Evolutionary conservation across 2,888 invertebrate genomes (phyloP), one percentile per base, ranked within the genome.

Genomic region (Gnatocerus cornutus): DNA sequence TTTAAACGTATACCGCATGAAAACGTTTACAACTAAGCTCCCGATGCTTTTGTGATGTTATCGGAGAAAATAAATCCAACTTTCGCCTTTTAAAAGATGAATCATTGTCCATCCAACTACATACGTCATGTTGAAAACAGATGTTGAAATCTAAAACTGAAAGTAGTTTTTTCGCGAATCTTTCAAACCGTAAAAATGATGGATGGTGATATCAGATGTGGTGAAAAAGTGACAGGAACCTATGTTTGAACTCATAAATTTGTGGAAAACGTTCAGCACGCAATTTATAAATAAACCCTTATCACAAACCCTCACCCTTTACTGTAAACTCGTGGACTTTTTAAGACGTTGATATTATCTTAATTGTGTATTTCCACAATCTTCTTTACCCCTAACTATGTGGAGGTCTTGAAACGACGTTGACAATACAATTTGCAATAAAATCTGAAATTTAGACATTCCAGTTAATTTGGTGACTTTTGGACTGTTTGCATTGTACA

Each of bases 361-460:
- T 67, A 65, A 67, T 67, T 67, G 66, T 52, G 14, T 46, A 50
- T 59, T 59, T 50, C 59, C 52, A 33, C 39, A 56, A 39, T 66
- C 66, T 45, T 21, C 53, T 39, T 63, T 63, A 63, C 53, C 63
- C 8, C 30, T 63, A 45, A 62, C 50, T 50, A 50, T 50, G 39
- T 14, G 21, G 48, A 43, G 53, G 53, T 14, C 53, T 63, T 63
- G 29, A 50, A 45, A 45, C 12, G 59, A 13, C 33, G 46, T 43
- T 59, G 59, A 59, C 59, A 59, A 33, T 45, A 30, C 45, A 33
- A 46, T 59, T 46, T 13, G 59, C 30, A 59, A 46, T 59, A 59
- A 59, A 59, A 59, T 13, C 12, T 9, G 9, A 12, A 58, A 29
- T 58, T 58, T 58, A 58, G 29, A 41, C 52, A 13, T 2, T 2